Conservation (phyloP, 2,888 invertebrate genomes). For the Acrocera orbiculus region DNA sequence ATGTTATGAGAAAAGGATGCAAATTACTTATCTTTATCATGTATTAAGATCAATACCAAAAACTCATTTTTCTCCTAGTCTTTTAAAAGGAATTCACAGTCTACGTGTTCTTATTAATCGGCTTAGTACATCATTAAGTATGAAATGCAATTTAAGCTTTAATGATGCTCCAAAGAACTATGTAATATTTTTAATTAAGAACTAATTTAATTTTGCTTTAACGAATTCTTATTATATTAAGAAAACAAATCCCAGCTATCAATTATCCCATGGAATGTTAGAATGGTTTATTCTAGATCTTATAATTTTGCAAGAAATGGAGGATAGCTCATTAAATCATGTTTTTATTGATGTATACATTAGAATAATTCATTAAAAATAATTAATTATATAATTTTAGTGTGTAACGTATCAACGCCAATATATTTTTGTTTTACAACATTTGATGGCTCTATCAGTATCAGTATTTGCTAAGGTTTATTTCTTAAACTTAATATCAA, state of each 20-base stretch:
- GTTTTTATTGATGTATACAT: too few relatives aligned
- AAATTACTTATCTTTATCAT: slow-evolving; percentile 22
- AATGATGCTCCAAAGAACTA: slow-evolving; percentile 24
- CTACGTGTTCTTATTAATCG: slow-evolving; percentile 19
- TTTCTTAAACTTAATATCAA: too few relatives aligned
- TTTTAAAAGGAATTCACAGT: slow-evolving; percentile 13
- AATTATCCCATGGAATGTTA: slow-evolving; percentile 25
- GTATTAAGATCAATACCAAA: slow-evolving; percentile 14
- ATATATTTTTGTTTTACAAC: too few relatives aligned
- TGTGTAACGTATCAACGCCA: too few relatives aligned
- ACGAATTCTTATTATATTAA: slow-evolving; percentile 3
- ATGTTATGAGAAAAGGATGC: slow-evolving; percentile 17
- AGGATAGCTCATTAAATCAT: too few relatives aligned
- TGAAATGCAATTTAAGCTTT: slow-evolving; percentile 21
- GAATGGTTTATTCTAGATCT: slow-evolving; percentile 29
- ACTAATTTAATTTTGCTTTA: neutral
- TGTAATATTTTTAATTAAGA: slow-evolving; percentile 11
- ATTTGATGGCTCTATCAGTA: too few relatives aligned
- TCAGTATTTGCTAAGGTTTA: too few relatives aligned
- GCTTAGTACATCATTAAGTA: slow-evolving; percentile 16
- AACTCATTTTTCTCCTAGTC: slow-evolving; percentile 10
- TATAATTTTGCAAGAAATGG: too few relatives aligned
- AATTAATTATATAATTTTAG: too few relatives aligned
- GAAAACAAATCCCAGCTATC: slow-evolving; percentile 23
- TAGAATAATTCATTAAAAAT: too few relatives aligned